Conservation (phyloP, 37 sponge, comb jelly and placozoan genomes). For the Chondrilla cf. caribensis region DNA sequence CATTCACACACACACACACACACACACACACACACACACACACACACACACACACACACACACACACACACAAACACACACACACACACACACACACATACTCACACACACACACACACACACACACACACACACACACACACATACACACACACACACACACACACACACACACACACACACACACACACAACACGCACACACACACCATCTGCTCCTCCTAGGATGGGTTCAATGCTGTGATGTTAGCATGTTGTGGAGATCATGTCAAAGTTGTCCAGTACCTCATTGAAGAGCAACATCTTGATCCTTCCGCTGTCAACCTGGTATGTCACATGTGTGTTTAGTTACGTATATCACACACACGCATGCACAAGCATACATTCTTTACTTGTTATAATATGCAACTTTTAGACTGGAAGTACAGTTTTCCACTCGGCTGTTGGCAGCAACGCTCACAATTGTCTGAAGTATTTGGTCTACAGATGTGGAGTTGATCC, state of each 20-base stretch:
- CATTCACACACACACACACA: too few relatives aligned
- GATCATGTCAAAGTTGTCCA: neutral
- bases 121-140: too few relatives aligned
- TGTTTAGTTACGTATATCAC: neutral
- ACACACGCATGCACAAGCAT: neutral
- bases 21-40: too few relatives aligned
- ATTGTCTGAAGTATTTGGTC: constrained; percentile 6
- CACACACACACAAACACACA: too few relatives aligned
- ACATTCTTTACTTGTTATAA: neutral
- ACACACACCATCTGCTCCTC: neutral
- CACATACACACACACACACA: too few relatives aligned
- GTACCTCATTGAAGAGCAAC: neutral
- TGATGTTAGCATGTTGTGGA: constrained; percentile 4
- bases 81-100: too few relatives aligned
- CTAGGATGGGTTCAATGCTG: constrained; percentile 3
- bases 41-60: too few relatives aligned
- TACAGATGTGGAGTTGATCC: neutral
- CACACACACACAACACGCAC: too few relatives aligned
- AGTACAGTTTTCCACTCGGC: neutral
- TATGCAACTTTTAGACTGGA: constrained; percentile 5
- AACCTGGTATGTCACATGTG: neutral
- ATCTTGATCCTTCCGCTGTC: neutral
- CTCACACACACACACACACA: too few relatives aligned
- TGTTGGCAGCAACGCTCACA: neutral
- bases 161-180: too few relatives aligned